Conservation (phyloP, 2,113 vertebrate genomes). For the Alethe castanea region DNA sequence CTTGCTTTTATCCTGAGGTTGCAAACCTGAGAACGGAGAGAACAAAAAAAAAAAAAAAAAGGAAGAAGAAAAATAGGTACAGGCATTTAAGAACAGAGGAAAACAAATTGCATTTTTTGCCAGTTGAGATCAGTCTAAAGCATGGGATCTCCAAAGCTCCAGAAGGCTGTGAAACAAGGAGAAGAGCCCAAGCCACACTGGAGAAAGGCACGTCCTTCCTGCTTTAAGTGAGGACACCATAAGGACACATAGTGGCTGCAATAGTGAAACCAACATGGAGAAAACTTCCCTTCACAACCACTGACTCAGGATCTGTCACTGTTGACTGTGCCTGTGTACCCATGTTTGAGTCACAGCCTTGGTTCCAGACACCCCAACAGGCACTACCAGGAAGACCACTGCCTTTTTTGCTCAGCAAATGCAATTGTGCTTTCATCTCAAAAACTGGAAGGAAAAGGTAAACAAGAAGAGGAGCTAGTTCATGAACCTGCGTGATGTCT, state of each 20-base stretch:
- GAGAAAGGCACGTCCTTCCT: not conserved
- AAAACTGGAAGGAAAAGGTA: not conserved
- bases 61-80: slow-evolving; percentile 61
- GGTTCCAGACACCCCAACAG: not conserved
- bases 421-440: not conserved
- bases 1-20: slow-evolving; percentile 96
- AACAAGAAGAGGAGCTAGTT: not conserved
- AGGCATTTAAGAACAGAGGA: slow-evolving; percentile 65
- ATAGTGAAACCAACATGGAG: fast-evolving
- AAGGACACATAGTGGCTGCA: not conserved
- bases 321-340: not conserved
- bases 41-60: slow-evolving; percentile 27
- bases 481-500: fast-evolving
- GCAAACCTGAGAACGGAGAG: slow-evolving; percentile 88
- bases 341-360: not conserved
- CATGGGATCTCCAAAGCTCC: not conserved
- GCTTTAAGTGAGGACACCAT: not conserved
- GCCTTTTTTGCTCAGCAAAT: not conserved
- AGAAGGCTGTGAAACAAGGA: not conserved
- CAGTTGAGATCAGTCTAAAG: not conserved
- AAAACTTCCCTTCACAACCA: not conserved
- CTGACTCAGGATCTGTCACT: not conserved
- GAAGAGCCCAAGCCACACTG: not conserved
- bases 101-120: slow-evolving; percentile 44
- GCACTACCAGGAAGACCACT: not conserved